Evolutionary conservation across 2,113 vertebrate genomes (phyloP).

Genomic region (Paramormyrops kingsleyae): DNA sequence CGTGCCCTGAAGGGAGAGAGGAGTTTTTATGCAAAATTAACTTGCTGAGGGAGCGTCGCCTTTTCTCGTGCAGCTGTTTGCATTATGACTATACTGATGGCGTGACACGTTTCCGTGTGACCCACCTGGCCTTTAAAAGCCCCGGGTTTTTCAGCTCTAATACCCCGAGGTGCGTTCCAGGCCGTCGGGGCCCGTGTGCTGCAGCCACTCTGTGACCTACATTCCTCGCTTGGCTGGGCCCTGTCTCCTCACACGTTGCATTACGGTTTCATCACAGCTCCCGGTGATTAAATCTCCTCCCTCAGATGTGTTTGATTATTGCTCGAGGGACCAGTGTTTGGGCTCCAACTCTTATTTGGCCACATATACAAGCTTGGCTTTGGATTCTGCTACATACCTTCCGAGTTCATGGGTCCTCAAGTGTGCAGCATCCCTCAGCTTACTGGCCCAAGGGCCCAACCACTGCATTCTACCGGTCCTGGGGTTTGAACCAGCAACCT

Average conservation of each 20-base stretch:
- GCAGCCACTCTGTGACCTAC: neutral
- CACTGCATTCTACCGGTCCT: neutral
- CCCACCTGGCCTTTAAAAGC: neutral
- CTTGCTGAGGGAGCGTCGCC: neutral
- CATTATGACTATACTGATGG: neutral
- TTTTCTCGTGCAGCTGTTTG: neutral
- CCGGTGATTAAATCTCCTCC: neutral
- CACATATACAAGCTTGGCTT: neutral
- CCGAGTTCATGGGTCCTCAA: neutral
- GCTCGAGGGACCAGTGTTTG: neutral
- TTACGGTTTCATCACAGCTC: neutral
- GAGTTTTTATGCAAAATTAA: conserved; percentile 38
- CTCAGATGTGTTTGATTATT: neutral
- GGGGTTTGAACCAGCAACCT: neutral
- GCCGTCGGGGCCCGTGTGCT: neutral
- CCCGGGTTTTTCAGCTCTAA: neutral
- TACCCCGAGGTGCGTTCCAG: neutral
- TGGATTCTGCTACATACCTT: neutral
- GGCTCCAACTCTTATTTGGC: neutral
- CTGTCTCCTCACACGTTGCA: neutral
- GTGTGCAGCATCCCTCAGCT: neutral
- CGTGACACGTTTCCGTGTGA: neutral
- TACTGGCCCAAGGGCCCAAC: neutral
- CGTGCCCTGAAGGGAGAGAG: conserved; percentile 41
- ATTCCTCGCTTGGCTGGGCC: neutral